phyloP scores from a whole-genome alignment of 1,140 invertebrate species.

The Polypedilum pembai region DNA sequence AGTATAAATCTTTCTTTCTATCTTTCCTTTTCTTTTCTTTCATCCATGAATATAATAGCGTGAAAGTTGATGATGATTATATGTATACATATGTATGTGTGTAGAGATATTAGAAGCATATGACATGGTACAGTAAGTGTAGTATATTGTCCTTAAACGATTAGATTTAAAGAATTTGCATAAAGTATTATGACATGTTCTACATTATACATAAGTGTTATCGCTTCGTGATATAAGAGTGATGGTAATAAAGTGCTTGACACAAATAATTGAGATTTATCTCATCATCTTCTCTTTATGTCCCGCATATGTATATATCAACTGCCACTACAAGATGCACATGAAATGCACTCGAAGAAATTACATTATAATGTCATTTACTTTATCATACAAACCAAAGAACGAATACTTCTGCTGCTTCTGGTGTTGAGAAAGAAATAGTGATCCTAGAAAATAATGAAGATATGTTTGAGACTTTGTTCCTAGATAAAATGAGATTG shows the following conservation, averaged over 20 bases:
- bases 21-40: background rate
- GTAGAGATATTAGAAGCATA: too few relatives aligned
- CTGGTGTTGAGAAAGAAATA: too few relatives aligned
- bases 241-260: conserved; percentile 12
- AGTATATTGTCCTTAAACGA: conserved; percentile 11
- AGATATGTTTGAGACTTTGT: too few relatives aligned
- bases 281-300: background rate
- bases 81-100: background rate
- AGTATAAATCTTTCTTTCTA: background rate
- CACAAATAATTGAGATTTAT: conserved; percentile 19
- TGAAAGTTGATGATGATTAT: background rate
- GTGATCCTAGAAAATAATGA: too few relatives aligned
- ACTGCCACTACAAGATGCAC: background rate
- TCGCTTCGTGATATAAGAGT: conserved; percentile 9
- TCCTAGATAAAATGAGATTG: too few relatives aligned
- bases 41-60: background rate
- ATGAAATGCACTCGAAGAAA: too few relatives aligned
- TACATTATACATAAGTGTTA: background rate
- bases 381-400: too few relatives aligned
- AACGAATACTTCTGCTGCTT: too few relatives aligned
- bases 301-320: background rate
- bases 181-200: background rate
- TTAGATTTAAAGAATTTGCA: conserved; percentile 19
- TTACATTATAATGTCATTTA: too few relatives aligned
- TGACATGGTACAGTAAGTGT: background rate